Conservation (phyloP, 2,797 vertebrate genomes). For the Neosalanx taihuensis region DNA sequence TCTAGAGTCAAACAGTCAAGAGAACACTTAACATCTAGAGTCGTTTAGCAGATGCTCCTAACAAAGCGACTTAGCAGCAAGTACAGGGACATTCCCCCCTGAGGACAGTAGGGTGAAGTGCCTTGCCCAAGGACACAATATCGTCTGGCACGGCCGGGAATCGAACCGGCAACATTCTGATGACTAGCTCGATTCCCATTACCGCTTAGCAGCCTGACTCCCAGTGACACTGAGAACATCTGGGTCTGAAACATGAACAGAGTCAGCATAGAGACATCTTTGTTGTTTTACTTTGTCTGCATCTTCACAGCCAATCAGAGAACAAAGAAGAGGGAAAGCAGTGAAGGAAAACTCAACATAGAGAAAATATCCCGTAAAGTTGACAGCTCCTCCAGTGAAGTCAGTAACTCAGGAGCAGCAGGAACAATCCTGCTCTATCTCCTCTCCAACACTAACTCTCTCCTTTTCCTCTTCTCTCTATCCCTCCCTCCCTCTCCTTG, state of each 20-base stretch:
- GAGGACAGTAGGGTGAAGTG: too few species aligned
- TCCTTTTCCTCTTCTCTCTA: constrained; percentile 1
- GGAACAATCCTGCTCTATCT: constrained; percentile 4
- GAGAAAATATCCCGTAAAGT: constrained; percentile 20
- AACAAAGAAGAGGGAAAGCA: constrained; percentile 13
- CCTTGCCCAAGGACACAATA: too few species aligned
- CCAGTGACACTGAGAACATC: not conserved
- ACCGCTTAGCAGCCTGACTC: too few species aligned
- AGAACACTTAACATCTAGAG: too few species aligned
- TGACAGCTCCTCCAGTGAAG: constrained; percentile 42
- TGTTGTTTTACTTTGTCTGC: constrained; percentile 28
- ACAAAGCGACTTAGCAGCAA: too few species aligned
- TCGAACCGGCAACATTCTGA: too few species aligned
- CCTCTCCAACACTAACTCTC: not conserved
- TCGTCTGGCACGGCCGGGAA: too few species aligned
- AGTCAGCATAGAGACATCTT: constrained; percentile 51
- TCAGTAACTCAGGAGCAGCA: constrained; percentile 20
- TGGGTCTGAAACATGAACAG: constrained; percentile 39
- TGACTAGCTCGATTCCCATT: too few species aligned
- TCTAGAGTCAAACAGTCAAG: constrained; percentile 6
- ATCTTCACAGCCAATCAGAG: constrained; percentile 27
- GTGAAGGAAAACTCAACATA: constrained; percentile 33
- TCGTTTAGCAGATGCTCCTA: too few species aligned
- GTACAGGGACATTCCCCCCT: too few species aligned
- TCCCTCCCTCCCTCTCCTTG: not conserved